These are phyloP conservation scores for Caenorhabditis sinica DNA, from an alignment of 2,888 invertebrate genomes.

Conservation along the genomic window DNA sequence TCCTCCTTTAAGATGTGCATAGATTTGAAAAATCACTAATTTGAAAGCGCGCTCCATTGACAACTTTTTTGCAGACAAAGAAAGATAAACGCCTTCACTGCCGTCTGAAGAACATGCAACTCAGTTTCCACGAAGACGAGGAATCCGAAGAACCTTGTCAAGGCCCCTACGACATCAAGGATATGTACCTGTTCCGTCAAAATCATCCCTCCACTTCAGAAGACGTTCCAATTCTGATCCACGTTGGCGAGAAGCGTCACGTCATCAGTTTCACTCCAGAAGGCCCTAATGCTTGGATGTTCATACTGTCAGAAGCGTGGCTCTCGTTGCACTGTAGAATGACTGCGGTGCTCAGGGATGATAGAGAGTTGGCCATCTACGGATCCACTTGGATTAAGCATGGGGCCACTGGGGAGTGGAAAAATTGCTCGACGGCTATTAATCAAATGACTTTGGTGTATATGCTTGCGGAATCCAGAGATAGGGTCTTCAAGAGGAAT, in stretches of 20 bases:
- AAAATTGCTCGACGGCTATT: slow-evolving; percentile 67
- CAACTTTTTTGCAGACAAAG: slow-evolving; percentile 41
- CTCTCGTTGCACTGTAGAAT: slow-evolving; percentile 37
- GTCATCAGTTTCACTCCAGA: slow-evolving; percentile 49
- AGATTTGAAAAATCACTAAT: too few relatives aligned
- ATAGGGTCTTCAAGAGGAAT: slow-evolving; percentile 24
- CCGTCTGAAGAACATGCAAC: slow-evolving; percentile 74
- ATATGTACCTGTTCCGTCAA: slow-evolving; percentile 52
- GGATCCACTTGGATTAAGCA: slow-evolving; percentile 77
- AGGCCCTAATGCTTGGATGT: slow-evolving; percentile 57
- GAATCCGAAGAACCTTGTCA: slow-evolving; percentile 44
- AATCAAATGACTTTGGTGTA: slow-evolving; percentile 55
- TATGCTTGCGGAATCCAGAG: slow-evolving; percentile 37
- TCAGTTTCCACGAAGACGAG: slow-evolving; percentile 77
- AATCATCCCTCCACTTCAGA: neutral
- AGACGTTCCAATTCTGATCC: slow-evolving; percentile 9
- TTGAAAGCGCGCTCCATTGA: too few relatives aligned
- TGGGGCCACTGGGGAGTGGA: slow-evolving; percentile 74
- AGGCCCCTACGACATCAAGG: slow-evolving; percentile 59
- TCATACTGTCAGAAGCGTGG: slow-evolving; percentile 59
- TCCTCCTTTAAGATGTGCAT: too few relatives aligned
- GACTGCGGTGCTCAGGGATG: slow-evolving; percentile 28
- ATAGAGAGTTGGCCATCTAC: slow-evolving; percentile 65
- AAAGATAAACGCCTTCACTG: slow-evolving; percentile 61
- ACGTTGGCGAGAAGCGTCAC: slow-evolving; percentile 37